Evolutionary conservation across 2,113 vertebrate genomes (phyloP), one percentile per base, ranked within the genome.

Genomic region (Potamarius usumacintae): DNA sequence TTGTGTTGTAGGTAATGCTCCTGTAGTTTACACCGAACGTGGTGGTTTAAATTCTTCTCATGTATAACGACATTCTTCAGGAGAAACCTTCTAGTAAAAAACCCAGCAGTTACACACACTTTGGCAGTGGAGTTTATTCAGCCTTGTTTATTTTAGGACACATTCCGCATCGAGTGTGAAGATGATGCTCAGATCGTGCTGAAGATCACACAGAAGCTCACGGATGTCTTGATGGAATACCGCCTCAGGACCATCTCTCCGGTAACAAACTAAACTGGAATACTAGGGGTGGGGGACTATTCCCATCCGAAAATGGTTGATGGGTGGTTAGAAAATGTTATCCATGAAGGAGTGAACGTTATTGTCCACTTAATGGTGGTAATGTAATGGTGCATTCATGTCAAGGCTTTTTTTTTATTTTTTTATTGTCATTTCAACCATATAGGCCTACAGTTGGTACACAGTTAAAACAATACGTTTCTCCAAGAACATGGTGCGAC

Each of bases 151-250:
- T 90, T 87, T 60, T 55, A 96, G 95, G 95, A 96, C 78, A 91
- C 91, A 17, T 96, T 96, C 90, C 93, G 91, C 69, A 96, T 96
- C 63, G 93, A 96, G 85, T 96, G 91, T 30, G 95, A 96, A 86
- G 91, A 76, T 0, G 95, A 96, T 62, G 95, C 95, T 63, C 95
- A 96, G 89, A 88, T 96, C 71, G 95, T 96, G 79, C 91, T 96
- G 85, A 96, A 95, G 88, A 95, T 96, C 90, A 96, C 95, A 0
- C 95, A 95, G 92, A 96, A 96, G 90, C 91, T 96, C 83, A 96
- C 95, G 12, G 95, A 96, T 69, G 92, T 95, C 55, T 90, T 96
- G 87, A 96, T 96, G 95, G 95, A 96, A 72, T 96, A 95, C 91
- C 92, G 95, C 58, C 94, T 96, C 52, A 92, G 94, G 87, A 95